Base-by-base conservation (phyloP, 2,888 invertebrate genomes). In the Melanostoma mellinum region DNA sequence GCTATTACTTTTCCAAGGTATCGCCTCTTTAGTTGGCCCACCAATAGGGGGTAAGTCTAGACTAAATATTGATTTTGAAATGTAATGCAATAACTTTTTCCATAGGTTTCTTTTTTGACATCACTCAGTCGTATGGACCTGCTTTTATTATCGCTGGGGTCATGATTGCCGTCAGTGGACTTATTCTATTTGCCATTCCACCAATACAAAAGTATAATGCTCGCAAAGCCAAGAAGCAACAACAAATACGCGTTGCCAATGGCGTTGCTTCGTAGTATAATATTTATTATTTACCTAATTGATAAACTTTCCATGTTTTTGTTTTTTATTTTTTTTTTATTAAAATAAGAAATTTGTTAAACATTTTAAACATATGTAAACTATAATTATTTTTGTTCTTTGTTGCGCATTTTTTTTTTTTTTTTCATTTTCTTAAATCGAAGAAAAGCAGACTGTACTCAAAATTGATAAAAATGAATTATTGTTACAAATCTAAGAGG, bases 1-100 rank as follows among this genome's bases (percentile, higher is more conserved):
- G 46, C 93, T 98, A 65, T 92, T 99, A 85, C 93, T 99, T 63
- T 98, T 98, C 92, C 98, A 98, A 93, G 98, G 98, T 67, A 94
- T 97, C 69, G 98, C 98, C 3, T 97, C 98, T 1, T 93, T 98
- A 5, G 93, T 98, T 85, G 98, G 98, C 60, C 96, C 98, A 71
- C 98, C 98, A 10, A 94, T 98, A 86, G 98, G 96, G 91, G 98
- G 98, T 98, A 93, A 91, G 86, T 78, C 69, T 20, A 1, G 20
- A 20, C 20, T 20, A 20, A 61, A 53, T 52, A 6, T 3, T 35
- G n/a, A 63, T 20, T 50, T n/a, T 46, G 10, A 30, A n/a, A 38
- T 9, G 4, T 48, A 20, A 20, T 20, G 1, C 20, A 20, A 20
- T 56, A 48, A 68, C 84, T 76, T 86, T 85, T 85, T 86, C 92